phyloP scores from a whole-genome alignment of 2,888 invertebrate species.

The Platynereis dumerilii region DNA sequence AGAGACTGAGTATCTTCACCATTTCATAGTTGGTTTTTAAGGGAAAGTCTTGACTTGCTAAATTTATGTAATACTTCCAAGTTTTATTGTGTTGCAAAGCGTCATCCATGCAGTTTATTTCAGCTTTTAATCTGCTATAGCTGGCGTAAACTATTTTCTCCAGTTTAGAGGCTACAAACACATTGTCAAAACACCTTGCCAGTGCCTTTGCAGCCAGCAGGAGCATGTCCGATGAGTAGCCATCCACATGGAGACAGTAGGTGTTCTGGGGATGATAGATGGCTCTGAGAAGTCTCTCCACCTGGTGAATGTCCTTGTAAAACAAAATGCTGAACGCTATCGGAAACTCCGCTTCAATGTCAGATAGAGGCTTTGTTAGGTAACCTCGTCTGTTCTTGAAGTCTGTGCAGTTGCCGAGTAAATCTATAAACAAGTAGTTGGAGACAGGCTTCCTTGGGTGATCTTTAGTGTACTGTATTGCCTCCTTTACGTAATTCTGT shows the following conservation, averaged over 20 bases:
- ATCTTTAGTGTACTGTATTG: conserved; percentile 24
- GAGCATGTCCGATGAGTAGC: conserved; percentile 31
- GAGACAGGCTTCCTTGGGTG: conserved; percentile 12
- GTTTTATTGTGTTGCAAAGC: conserved; percentile 30
- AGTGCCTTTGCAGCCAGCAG: conserved; percentile 39
- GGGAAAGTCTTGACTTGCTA: conserved; percentile 55
- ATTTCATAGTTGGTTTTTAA: conserved; percentile 56
- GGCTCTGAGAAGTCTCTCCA: conserved; percentile 44
- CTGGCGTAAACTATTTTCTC: conserved; percentile 53
- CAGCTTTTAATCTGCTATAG: conserved; percentile 51
- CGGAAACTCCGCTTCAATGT: conserved; percentile 43
- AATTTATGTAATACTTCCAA: conserved; percentile 58
- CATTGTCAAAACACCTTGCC: conserved; percentile 50
- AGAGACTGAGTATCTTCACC: conserved; percentile 51
- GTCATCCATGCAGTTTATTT: conserved; percentile 56
- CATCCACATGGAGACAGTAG: conserved; percentile 55
- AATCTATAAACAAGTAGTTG: conserved; percentile 18
- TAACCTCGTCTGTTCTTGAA: conserved; percentile 3
- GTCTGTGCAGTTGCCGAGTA: neutral
- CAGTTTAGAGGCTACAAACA: conserved; percentile 49
- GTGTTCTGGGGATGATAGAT: conserved; percentile 51
- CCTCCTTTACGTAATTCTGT: conserved; percentile 34
- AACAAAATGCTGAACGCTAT: conserved; percentile 49
- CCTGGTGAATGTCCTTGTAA: conserved; percentile 46
- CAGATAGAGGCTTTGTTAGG: conserved; percentile 6